Conservation (phyloP, 1,140 invertebrate species). For the Ceratoteleas bidentatus region DNA sequence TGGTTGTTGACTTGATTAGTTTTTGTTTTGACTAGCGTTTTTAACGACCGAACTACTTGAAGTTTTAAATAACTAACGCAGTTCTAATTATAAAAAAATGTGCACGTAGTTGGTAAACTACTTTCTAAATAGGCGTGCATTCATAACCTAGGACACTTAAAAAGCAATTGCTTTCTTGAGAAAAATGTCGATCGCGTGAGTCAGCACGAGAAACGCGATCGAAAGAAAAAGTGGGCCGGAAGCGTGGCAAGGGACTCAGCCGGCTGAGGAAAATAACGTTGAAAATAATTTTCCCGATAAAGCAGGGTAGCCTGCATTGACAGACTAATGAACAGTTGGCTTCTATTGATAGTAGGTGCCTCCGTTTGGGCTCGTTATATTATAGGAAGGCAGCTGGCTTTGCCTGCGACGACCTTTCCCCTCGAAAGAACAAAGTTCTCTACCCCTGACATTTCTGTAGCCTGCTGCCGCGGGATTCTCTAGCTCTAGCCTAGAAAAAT, state of each 20-base stretch:
- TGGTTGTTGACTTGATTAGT: too few relatives aligned
- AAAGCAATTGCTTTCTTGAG: too few relatives aligned
- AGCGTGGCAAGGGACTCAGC: neutral
- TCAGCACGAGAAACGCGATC: neutral
- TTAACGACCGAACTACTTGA: too few relatives aligned
- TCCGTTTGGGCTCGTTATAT: slow-evolving; percentile 73
- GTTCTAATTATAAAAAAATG: too few relatives aligned
- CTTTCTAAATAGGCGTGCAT: too few relatives aligned
- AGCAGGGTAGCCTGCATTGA: slow-evolving; percentile 73
- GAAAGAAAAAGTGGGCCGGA: neutral
- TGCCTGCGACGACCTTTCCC: slow-evolving; percentile 66
- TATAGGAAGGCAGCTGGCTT: slow-evolving; percentile 77
- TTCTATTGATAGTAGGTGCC: slow-evolving; percentile 76
- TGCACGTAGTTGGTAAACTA: too few relatives aligned
- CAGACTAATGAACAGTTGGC: slow-evolving; percentile 79
- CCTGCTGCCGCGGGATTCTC: slow-evolving; percentile 46
- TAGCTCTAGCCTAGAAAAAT: slow-evolving; percentile 70
- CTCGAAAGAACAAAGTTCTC: slow-evolving; percentile 64
- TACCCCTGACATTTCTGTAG: slow-evolving; percentile 73
- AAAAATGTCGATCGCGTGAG: too few relatives aligned
- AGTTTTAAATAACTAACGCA: too few relatives aligned
- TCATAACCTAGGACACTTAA: too few relatives aligned
- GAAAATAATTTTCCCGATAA: slow-evolving; percentile 67
- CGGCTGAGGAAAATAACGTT: slow-evolving; percentile 27
- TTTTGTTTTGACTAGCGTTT: too few relatives aligned